These are phyloP conservation scores for Tribolium madens DNA, from an alignment of 1,140 invertebrate genomes.

Conservation along the genomic window DNA sequence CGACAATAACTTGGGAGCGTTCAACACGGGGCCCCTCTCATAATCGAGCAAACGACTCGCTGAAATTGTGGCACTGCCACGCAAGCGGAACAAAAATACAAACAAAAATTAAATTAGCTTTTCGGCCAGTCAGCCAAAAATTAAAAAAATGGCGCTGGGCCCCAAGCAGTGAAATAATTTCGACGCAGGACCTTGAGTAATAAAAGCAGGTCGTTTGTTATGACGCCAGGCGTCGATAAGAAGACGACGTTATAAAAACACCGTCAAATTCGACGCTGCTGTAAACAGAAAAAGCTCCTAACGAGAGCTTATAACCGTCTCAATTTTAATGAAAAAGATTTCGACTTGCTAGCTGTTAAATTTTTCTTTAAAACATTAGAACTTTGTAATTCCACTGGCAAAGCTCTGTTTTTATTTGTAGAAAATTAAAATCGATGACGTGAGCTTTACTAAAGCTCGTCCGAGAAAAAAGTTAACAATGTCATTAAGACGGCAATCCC, in stretches of 20 bases:
- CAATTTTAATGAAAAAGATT: neutral
- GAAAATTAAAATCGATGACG: constrained; percentile 30
- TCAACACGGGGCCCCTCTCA: constrained; percentile 37
- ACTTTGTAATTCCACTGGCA: neutral
- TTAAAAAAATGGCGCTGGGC: neutral
- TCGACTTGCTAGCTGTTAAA: neutral
- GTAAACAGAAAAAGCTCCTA: constrained; percentile 14
- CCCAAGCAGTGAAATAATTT: constrained; percentile 31
- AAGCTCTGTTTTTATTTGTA: constrained; percentile 1
- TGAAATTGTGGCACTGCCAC: constrained; percentile 41
- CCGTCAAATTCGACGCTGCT: neutral
- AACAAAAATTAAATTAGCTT: constrained; percentile 56
- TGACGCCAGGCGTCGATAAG: constrained; percentile 31
- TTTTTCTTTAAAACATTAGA: neutral
- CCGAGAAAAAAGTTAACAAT: constrained; percentile 57
- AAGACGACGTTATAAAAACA: constrained; percentile 24
- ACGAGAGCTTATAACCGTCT: neutral
- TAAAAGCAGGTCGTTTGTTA: constrained; percentile 37
- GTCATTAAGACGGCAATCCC: constrained; percentile 61
- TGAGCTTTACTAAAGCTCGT: constrained; percentile 11
- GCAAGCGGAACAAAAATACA: constrained; percentile 50
- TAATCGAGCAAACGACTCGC: constrained; percentile 36
- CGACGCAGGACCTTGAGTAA: constrained; percentile 27
- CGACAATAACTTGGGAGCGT: constrained; percentile 53
- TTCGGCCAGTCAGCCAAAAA: constrained; percentile 51